phyloP scores from a whole-genome alignment of 2,888 invertebrate genomes.

The Diaphora mendica region DNA sequence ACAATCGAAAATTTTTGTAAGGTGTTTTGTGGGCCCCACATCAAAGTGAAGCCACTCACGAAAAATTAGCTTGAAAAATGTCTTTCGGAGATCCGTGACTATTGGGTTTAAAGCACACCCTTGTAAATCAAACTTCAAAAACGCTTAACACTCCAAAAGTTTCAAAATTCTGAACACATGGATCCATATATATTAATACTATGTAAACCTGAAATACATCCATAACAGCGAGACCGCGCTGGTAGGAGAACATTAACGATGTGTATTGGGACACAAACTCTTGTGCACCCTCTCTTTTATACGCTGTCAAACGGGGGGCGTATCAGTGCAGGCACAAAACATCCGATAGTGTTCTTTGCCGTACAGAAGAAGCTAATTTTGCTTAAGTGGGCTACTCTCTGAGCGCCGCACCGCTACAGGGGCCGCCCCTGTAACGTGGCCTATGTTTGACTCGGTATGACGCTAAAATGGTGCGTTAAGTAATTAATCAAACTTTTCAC shows the following conservation, averaged over 20 bases:
- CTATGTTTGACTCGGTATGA: slow-evolving; percentile 69
- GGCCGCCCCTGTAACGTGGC: slow-evolving; percentile 64
- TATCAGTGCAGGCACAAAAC: slow-evolving; percentile 78
- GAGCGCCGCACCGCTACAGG: slow-evolving; percentile 62
- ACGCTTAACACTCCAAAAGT: not conserved
- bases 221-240: slow-evolving; percentile 1
- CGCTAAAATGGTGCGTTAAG: slow-evolving; percentile 69
- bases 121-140: too few relatives aligned
- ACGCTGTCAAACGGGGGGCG: slow-evolving; percentile 74
- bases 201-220: slow-evolving; percentile 20
- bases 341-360: slow-evolving; percentile 84
- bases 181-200: slow-evolving; percentile 29
- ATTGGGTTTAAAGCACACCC: too few relatives aligned
- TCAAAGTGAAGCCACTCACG: too few relatives aligned
- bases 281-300: slow-evolving; percentile 71
- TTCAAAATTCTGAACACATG: not conserved
- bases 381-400: slow-evolving; percentile 84
- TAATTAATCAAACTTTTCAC: slow-evolving; percentile 11
- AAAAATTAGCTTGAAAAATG: too few relatives aligned
- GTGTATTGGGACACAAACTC: slow-evolving; percentile 66
- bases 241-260: slow-evolving; percentile 55
- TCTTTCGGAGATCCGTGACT: too few relatives aligned
- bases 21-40: too few relatives aligned
- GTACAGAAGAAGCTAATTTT: slow-evolving; percentile 85
- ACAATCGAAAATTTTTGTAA: too few relatives aligned